Percentiles rank a stretch among this genome's conserved stretches.
Conservation (phyloP, 1,140 invertebrate genomes). For the Diorhabda carinulata region DNA sequence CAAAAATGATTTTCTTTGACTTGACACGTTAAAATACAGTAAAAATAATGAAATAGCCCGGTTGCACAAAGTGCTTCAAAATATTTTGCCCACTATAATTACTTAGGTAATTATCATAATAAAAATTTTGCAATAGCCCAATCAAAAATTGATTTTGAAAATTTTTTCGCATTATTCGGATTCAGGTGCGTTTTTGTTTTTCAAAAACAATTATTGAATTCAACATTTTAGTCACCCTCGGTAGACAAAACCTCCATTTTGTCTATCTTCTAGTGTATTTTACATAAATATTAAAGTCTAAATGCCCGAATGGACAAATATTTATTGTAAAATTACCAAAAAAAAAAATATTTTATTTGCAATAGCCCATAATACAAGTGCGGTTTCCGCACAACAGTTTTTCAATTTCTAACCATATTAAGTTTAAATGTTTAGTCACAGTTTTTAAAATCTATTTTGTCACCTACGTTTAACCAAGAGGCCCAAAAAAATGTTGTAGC, state of each 20-base stretch:
- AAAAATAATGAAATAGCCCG: constrained; percentile 46
- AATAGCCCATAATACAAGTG: constrained; percentile 39
- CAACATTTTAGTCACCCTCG: constrained; percentile 35
- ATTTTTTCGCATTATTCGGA: constrained; percentile 8
- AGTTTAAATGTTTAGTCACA: constrained; percentile 25
- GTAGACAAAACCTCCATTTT: constrained; percentile 10
- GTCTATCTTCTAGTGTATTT: constrained; percentile 40
- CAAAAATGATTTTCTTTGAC: constrained; percentile 21
- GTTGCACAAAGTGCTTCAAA: constrained; percentile 49
- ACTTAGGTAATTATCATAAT: constrained; percentile 34
- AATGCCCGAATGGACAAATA: constrained; percentile 48
- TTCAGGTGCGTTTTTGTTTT: constrained; percentile 11
- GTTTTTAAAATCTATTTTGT: constrained; percentile 20
- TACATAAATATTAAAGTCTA: constrained; percentile 48
- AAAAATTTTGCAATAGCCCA: constrained; percentile 48
- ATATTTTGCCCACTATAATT: constrained; percentile 46
- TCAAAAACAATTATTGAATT: constrained; percentile 30
- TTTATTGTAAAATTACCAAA: constrained; percentile 49
- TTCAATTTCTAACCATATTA: constrained; percentile 34
- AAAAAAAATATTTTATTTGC: constrained; percentile 39
- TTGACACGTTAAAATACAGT: constrained; percentile 35
- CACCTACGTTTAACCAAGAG: constrained; percentile 3
- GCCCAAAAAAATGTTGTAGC: constrained; percentile 26
- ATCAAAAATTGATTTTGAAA: constrained; percentile 27
- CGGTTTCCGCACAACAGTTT: constrained; percentile 25